These are phyloP conservation scores for Corella eumyota DNA, from an alignment of 23 tunicate genomes.

Conservation along the genomic window DNA sequence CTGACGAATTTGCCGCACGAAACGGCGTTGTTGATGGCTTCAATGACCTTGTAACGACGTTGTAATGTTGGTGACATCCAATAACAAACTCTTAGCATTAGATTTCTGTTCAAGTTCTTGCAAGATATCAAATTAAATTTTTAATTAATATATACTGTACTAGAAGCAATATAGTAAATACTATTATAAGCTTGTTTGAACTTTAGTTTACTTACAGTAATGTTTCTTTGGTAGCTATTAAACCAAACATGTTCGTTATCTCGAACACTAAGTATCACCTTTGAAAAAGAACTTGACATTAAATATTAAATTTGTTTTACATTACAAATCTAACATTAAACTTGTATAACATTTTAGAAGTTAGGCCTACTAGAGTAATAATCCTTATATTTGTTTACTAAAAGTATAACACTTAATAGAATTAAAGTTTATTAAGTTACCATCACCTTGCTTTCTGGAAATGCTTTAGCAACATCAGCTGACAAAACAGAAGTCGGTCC, in stretches of 20 bases:
- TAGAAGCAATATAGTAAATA: not conserved
- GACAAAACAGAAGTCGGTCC: constrained; percentile 12
- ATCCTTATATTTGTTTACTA: no score
- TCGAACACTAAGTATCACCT: constrained; percentile 7
- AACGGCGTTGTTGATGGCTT: constrained; percentile 3
- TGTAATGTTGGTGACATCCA: constrained; percentile 8
- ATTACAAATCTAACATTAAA: no score
- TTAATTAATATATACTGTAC: not conserved
- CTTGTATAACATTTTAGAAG: no score
- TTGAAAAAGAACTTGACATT: no score
- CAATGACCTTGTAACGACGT: constrained; percentile 10
- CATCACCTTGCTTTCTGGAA: constrained; percentile 11
- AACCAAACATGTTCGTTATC: constrained; percentile 14
- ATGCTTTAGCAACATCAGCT: constrained; percentile 6
- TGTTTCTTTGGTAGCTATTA: constrained; percentile 2
- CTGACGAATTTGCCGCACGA: constrained; percentile 4
- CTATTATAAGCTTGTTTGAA: not conserved
- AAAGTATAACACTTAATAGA: no score
- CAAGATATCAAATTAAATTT: no score
- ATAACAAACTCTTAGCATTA: not conserved
- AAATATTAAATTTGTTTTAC: no score
- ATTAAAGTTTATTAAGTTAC: not conserved
- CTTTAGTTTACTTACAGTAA: not conserved
- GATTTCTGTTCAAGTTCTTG: constrained; percentile 10
- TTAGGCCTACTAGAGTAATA: no score